Conservation (phyloP, 2,797 vertebrate genomes). For the Smutsia gigantea region DNA sequence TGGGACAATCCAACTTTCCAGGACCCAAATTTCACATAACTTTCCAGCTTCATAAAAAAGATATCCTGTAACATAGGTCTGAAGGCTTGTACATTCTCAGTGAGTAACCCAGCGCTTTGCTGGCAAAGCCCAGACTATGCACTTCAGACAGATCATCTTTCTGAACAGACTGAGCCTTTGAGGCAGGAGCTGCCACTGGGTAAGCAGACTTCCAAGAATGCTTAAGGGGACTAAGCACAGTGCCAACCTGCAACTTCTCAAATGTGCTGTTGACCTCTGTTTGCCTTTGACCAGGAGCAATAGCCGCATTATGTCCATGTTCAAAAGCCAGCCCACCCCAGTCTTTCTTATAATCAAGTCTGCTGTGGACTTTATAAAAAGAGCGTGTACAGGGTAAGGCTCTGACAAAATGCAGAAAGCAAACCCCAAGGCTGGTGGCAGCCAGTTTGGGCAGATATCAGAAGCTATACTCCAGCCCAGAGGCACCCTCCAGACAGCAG, state of each 20-base stretch:
- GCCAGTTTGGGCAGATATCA: constrained; percentile 41
- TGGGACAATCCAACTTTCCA: not conserved
- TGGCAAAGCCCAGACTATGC: not conserved
- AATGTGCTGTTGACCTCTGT: not conserved
- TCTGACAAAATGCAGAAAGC: constrained; percentile 38
- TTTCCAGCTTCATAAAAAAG: not conserved
- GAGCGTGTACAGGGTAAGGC: not conserved
- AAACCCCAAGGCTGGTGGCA: constrained; percentile 52
- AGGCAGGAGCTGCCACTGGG: not conserved
- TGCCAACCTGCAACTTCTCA: constrained; percentile 34
- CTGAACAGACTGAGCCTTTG: not conserved
- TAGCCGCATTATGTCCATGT: constrained; percentile 16
- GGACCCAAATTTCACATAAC: not conserved
- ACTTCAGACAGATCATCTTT: not conserved
- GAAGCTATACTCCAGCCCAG: not conserved
- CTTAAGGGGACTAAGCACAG: not conserved
- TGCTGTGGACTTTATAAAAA: constrained; percentile 17
- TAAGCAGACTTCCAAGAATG: not conserved
- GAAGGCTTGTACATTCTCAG: no score
- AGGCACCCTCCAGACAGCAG: constrained; percentile 50
- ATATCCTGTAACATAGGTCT: not conserved
- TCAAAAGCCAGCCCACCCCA: not conserved
- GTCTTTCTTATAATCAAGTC: constrained; percentile 54
- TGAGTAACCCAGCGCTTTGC: not conserved
- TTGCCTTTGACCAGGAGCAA: constrained; percentile 61